Evolutionary conservation across 2,113 vertebrate genomes (phyloP).

Genomic region (Epinephelus lanceolatus): DNA sequence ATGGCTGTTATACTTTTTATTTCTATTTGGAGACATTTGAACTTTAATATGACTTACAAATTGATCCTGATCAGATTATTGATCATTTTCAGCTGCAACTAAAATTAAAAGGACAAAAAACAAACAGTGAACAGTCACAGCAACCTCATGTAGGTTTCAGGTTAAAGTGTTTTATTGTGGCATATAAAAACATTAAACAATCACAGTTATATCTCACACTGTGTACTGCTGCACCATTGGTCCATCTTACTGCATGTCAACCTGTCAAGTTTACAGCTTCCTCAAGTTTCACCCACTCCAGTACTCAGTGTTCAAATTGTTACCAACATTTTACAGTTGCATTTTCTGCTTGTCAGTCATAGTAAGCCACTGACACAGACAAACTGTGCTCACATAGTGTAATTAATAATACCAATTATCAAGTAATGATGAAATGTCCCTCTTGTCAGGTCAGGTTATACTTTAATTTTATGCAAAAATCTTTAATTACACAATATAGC

Average conservation of each 20-base stretch:
- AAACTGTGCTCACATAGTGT: neutral
- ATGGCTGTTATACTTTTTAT: no score
- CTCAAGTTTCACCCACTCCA: neutral
- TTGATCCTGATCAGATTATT: neutral
- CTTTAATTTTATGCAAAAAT: no score
- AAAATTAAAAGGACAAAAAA: neutral
- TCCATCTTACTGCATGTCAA: neutral
- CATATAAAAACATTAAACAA: neutral
- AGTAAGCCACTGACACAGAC: no score
- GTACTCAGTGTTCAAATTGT: no score
- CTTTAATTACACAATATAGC: no score
- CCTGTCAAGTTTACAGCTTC: neutral
- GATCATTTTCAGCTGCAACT: neutral
- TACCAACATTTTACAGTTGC: no score
- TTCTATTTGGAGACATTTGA: no score
- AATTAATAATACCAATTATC: neutral
- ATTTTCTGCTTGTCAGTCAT: no score
- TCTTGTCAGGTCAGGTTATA: no score
- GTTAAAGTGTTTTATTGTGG: neutral
- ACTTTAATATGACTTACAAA: no score
- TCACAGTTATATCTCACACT: neutral
- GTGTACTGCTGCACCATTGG: neutral
- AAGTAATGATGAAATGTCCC: no score
- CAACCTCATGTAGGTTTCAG: neutral
- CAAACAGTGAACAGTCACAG: neutral